Conservation (phyloP, 2,888 invertebrate genomes). For the Ormyrus rosae region DNA sequence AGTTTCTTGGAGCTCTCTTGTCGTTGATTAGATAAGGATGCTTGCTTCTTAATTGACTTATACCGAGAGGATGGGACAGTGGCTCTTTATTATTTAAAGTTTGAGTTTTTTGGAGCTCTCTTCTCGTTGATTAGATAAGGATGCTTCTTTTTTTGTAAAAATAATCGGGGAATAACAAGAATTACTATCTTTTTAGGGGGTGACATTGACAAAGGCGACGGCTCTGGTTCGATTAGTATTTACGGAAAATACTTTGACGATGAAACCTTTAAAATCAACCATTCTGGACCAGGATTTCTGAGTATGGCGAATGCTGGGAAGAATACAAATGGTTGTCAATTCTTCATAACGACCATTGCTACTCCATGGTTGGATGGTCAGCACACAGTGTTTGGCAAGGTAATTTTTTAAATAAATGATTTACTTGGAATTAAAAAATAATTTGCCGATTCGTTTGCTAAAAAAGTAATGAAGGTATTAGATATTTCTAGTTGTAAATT, state of each 20-base stretch:
- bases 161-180: background rate
- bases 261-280: conserved; percentile 89
- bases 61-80: background rate
- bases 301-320: conserved; percentile 94
- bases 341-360: conserved; percentile 92
- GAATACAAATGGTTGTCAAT: conserved; percentile 96
- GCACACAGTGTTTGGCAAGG: conserved; percentile 94
- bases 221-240: conserved; percentile 90
- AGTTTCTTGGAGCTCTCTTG: too few species aligned
- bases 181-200: conserved; percentile 80
- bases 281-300: conserved; percentile 88
- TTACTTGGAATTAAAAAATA: background rate
- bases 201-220: conserved; percentile 88
- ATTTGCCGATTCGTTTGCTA: background rate
- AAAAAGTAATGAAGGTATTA: too few species aligned
- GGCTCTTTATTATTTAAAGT: too few species aligned
- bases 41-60: background rate
- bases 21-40: too few species aligned
- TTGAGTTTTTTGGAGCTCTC: too few species aligned
- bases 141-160: too few species aligned
- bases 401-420: conserved; percentile 66
- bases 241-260: conserved; percentile 91
- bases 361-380: conserved; percentile 93
- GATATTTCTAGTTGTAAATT: too few species aligned
- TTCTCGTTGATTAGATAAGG: too few species aligned